Base-by-base conservation (phyloP, 2,797 vertebrate genomes). In the Sphenopsis melanotis region DNA sequence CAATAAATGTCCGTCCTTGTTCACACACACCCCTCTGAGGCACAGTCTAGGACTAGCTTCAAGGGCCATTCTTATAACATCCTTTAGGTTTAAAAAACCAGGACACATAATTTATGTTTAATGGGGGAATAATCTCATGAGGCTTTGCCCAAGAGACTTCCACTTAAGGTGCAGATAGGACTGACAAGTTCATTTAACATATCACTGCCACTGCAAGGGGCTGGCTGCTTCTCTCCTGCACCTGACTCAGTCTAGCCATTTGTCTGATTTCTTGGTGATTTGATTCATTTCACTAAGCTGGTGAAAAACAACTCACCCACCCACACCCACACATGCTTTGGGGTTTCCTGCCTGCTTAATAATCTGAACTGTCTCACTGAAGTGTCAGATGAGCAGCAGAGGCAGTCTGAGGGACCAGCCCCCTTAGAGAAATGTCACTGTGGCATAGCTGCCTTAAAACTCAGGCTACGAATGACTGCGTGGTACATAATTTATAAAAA, bases 331-430 rank as follows among this genome's bases (percentile, higher is more conserved):
- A 41, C 68, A 4, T 0, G 0, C 23, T 89, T 76, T 93, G 81
- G 42, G 49, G 37, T 92, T 96, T 96, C 93, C 93, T 94, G 87
- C 87, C 87, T 85, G 60, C 60, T 83, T 80, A 60, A 53, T 89
- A 83, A 85, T 46, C 60, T 59, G 39, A 83, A 63, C 37, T 39
- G 39, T 47, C 74, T 93, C 9, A 4, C 46, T 30, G 32, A 57
- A 71, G 55, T 2, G 0, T 52, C 70, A 49, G 46, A 34, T 20
- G 50, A 89, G 16, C 72, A 68, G 64, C 64, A 93, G 41, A 42
- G 64, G 6, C 39, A 19, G 27, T 47, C 6, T 63, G 75, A 87
- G 92, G 86, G 32, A 66, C 37, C 53, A 42, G 12, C 41, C 56
- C 37, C 36, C 59, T 44, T 46, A 41, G 15, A 8, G 30, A 66